Conservation (phyloP, 1,140 invertebrate genomes). For the Psilanteris sp. region DNA sequence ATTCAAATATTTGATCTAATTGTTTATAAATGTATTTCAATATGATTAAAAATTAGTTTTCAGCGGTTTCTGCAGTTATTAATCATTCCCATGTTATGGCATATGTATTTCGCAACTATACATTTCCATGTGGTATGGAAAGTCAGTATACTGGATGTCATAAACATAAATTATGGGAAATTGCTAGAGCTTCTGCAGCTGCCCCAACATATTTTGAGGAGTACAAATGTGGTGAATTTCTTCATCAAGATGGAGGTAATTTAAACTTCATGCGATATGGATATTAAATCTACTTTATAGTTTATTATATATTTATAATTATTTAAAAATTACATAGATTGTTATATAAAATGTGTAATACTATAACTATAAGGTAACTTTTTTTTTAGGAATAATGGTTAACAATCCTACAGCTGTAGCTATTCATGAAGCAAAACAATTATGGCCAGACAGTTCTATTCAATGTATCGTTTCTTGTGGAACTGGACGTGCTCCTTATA, state of each 20-base stretch:
- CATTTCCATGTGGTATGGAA: slow-evolving; percentile 86
- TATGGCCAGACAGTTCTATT: slow-evolving; percentile 90
- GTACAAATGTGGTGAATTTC: slow-evolving; percentile 86
- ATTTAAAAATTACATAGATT: too few relatives aligned
- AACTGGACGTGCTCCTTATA: slow-evolving; percentile 84
- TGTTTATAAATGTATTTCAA: too few relatives aligned
- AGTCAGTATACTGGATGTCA: slow-evolving; percentile 90
- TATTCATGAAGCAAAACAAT: slow-evolving; percentile 90
- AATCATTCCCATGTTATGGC: slow-evolving; percentile 89
- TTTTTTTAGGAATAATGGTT: slow-evolving; percentile 89
- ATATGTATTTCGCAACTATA: slow-evolving; percentile 95
- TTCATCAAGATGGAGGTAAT: slow-evolving; percentile 87
- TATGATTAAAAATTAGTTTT: slow-evolving; percentile 82
- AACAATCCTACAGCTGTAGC: slow-evolving; percentile 96
- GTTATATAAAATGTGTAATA: too few relatives aligned
- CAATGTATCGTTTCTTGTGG: slow-evolving; percentile 94
- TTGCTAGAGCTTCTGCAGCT: slow-evolving; percentile 93
- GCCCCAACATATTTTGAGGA: slow-evolving; percentile 96
- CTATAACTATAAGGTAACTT: too few relatives aligned
- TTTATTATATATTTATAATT: too few relatives aligned
- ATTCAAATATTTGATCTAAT: too few relatives aligned
- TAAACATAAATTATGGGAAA: slow-evolving; percentile 90
- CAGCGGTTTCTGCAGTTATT: slow-evolving; percentile 89
- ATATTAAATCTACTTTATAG: too few relatives aligned
- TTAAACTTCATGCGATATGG: too few relatives aligned